phyloP scores from a whole-genome alignment of 1,140 invertebrate genomes.

The Zophobas atratus region DNA sequence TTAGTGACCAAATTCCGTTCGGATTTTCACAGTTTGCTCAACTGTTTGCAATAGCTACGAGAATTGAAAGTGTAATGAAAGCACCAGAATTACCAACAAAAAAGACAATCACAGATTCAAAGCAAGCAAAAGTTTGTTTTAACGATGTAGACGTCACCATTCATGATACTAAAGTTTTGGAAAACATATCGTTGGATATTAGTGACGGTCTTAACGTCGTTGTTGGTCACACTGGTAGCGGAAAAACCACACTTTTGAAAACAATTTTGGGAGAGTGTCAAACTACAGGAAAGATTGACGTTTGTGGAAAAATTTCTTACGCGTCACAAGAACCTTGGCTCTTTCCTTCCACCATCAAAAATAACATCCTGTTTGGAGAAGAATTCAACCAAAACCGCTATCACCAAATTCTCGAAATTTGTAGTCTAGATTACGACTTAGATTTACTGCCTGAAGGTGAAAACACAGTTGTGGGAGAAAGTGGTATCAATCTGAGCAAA shows the following conservation, averaged over 20 bases:
- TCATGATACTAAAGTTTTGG: constrained; percentile 69
- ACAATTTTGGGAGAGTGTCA: constrained; percentile 79
- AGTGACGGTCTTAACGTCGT: constrained; percentile 76
- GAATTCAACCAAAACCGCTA: constrained; percentile 65
- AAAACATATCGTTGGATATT: constrained; percentile 73
- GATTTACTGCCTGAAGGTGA: constrained; percentile 80
- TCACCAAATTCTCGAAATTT: constrained; percentile 75
- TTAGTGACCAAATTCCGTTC: constrained; percentile 80
- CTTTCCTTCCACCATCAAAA: constrained; percentile 67
- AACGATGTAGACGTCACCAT: constrained; percentile 51
- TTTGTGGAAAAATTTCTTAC: constrained; percentile 73
- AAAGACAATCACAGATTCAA: constrained; percentile 1
- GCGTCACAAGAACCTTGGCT: constrained; percentile 78
- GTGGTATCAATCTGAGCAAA: constrained; percentile 88
- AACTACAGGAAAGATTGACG: constrained; percentile 59
- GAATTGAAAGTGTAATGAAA: constrained; percentile 56
- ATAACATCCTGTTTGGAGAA: constrained; percentile 79
- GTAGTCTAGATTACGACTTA: constrained; percentile 80
- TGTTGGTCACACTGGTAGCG: constrained; percentile 84
- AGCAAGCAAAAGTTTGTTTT: constrained; percentile 52
- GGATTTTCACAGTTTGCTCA: constrained; percentile 75
- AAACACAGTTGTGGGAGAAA: constrained; percentile 84
- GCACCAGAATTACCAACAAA: constrained; percentile 52
- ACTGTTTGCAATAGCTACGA: constrained; percentile 50
- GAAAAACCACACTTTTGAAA: constrained; percentile 83